Conservation (phyloP, 2,113 vertebrate species). For the Clarias macrocephalus region DNA sequence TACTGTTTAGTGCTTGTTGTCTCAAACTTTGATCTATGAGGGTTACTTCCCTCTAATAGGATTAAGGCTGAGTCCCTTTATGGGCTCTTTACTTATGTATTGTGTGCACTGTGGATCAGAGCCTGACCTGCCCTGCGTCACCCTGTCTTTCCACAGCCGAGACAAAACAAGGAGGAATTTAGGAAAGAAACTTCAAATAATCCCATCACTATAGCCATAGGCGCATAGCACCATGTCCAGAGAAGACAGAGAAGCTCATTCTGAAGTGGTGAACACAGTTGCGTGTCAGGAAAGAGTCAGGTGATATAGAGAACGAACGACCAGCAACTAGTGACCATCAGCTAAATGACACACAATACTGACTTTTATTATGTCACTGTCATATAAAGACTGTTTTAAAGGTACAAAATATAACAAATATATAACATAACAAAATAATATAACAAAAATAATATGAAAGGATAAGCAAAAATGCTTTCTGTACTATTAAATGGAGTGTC, state of each 20-base stretch:
- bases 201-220: background rate
- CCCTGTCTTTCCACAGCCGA: constrained; percentile 10
- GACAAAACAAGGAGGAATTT: constrained; percentile 23
- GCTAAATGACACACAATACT: background rate
- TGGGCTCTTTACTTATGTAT: constrained; percentile 53
- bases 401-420: background rate
- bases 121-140: constrained; percentile 32
- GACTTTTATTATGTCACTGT: background rate
- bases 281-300: background rate
- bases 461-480: background rate
- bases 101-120: constrained; percentile 48
- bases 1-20: constrained; percentile 36
- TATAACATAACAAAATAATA: too few relatives aligned
- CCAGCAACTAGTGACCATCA: background rate
- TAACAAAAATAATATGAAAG: background rate
- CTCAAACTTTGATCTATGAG: constrained; percentile 57
- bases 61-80: constrained; percentile 62
- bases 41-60: constrained; percentile 63
- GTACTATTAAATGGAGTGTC: background rate
- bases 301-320: background rate
- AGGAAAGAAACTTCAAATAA: constrained; percentile 12
- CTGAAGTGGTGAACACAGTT: background rate
- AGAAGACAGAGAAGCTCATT: background rate
- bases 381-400: background rate
- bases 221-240: background rate